A percentile compares a stretch with the other conserved stretches of the same genome.
Evolutionary conservation across 2,888 invertebrate species (phyloP).

Genomic region (Ichneumoninae sp.): DNA sequence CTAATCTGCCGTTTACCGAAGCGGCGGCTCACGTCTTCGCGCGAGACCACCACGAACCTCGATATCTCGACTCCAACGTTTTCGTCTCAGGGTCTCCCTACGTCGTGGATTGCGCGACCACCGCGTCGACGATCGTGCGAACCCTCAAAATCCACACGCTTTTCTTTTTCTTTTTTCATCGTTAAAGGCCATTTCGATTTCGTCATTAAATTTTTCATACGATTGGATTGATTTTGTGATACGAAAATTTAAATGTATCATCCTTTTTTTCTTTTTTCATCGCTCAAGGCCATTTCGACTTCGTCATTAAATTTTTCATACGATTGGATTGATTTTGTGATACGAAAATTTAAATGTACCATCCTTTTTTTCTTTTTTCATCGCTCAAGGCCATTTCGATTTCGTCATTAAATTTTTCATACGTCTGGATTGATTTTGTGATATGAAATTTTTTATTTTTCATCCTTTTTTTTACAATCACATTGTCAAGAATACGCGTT

Average conservation of each 20-base stretch:
- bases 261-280: no score
- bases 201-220: neutral
- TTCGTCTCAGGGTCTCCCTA: constrained; percentile 54
- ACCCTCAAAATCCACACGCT: constrained; percentile 35
- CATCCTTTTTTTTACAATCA: no score
- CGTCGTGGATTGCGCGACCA: constrained; percentile 58
- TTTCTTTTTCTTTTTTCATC: constrained; percentile 15
- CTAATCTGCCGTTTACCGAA: constrained; percentile 76
- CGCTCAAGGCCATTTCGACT: no score
- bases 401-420: neutral
- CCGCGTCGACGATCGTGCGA: constrained; percentile 31
- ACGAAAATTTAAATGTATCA: neutral
- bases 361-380: neutral
- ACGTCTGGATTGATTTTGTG: neutral
- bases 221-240: neutral
- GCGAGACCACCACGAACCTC: constrained; percentile 45
- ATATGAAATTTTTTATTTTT: neutral
- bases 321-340: no score
- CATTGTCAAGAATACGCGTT: no score
- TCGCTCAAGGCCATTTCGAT: neutral
- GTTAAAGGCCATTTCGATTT: neutral
- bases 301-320: no score
- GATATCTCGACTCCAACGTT: constrained; percentile 66
- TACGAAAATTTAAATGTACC: no score
- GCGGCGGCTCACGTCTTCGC: constrained; percentile 59